Percentiles rank a stretch among this genome's conserved stretches.
Evolutionary conservation across 2,113 vertebrate species (phyloP).

Genomic region (Hemicordylus capensis): DNA sequence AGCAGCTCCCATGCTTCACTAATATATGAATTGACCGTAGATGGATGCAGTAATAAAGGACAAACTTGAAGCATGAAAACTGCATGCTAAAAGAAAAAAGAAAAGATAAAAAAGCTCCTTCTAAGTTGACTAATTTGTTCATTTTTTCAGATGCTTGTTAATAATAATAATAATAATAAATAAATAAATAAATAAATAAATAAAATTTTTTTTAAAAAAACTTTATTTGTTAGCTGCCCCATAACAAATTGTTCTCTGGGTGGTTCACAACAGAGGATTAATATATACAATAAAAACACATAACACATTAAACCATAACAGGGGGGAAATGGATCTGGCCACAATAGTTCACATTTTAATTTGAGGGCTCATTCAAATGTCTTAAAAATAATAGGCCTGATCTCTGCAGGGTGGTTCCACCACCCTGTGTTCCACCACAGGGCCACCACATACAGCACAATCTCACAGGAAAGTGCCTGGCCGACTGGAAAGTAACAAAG

Average conservation of each 20-base stretch:
- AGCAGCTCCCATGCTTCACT: neutral
- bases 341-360: slow-evolving; percentile 23
- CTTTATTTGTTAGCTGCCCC: no score
- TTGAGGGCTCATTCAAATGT: neutral
- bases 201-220: no score
- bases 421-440: no score
- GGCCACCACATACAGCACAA: neutral
- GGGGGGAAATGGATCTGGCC: neutral
- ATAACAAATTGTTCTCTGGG: no score
- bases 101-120: neutral
- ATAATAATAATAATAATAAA: no score
- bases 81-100: neutral
- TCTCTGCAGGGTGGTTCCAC: no score
- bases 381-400: neutral
- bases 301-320: no score
- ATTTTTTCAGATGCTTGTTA: neutral
- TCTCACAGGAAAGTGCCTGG: neutral
- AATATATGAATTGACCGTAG: neutral
- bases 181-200: no score
- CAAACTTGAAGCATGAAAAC: neutral
- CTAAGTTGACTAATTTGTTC: neutral
- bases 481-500: neutral
- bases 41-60: neutral
- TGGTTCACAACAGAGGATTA: no score
- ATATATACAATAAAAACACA: no score